Percentiles rank a stretch among this genome's conserved stretches.
Conservation (phyloP, 2,113 vertebrate species). For the Actenoides lindsayi region DNA sequence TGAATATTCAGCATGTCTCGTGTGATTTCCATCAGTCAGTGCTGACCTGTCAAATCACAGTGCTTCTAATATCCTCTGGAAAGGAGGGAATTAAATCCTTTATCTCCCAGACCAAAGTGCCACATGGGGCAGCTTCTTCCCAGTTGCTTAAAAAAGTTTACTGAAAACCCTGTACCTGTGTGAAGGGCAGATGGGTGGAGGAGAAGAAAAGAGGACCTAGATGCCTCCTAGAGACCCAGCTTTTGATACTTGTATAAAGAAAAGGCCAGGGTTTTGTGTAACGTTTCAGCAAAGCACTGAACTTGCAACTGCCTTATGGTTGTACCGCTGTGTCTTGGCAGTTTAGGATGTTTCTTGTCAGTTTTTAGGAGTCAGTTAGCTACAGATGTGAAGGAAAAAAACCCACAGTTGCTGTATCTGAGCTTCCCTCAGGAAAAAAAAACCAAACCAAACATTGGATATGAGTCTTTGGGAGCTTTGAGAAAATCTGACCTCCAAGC, state of each 20-base stretch:
- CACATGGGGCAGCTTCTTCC: neutral
- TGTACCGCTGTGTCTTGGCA: neutral
- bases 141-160: neutral
- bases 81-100: neutral
- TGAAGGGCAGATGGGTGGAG: neutral
- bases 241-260: neutral
- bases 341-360: neutral
- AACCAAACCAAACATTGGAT: neutral
- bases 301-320: neutral
- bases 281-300: neutral
- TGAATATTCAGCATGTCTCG: neutral
- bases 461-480: neutral
- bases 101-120: neutral
- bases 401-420: rapidly evolving
- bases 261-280: neutral
- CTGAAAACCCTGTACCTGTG: neutral
- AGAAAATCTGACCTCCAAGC: neutral
- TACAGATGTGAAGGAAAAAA: neutral
- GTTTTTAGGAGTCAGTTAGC: neutral
- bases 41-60: neutral
- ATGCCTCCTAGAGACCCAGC: neutral
- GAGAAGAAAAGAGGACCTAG: neutral
- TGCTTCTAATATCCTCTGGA: neutral
- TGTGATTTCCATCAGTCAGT: neutral
- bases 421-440: neutral